Conservation (phyloP, 2,888 invertebrate species). For the Thymelicus lineola region DNA sequence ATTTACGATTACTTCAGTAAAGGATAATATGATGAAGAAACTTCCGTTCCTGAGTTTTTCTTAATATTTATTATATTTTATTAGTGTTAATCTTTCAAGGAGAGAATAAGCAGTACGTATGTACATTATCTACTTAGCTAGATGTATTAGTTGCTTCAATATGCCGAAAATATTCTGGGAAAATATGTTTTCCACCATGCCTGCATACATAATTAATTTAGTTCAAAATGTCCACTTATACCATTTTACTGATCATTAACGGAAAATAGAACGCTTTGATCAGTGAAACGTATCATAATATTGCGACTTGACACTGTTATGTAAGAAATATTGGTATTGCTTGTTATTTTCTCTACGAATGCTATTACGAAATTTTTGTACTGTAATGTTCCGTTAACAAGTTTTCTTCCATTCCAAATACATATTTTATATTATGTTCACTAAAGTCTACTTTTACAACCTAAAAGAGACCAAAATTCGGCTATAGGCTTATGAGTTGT, state of each 20-base stretch:
- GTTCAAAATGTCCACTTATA: neutral
- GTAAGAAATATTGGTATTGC: conserved; percentile 20
- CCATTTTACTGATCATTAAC: neutral
- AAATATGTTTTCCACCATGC: neutral
- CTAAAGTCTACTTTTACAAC: too few relatives aligned
- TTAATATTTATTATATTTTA: too few relatives aligned
- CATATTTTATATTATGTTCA: neutral
- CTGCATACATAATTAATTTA: neutral
- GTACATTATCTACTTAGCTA: too few relatives aligned
- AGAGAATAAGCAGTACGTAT: too few relatives aligned
- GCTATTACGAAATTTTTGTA: neutral
- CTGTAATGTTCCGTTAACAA: conserved; percentile 4
- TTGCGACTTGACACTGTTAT: conserved; percentile 11
- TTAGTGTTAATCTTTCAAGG: neutral
- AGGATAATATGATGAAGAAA: too few relatives aligned
- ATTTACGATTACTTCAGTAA: too few relatives aligned
- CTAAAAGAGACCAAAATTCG: too few relatives aligned
- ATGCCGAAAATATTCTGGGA: neutral
- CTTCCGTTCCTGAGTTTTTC: too few relatives aligned
- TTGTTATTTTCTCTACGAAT: conserved; percentile 6
- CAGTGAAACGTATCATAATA: conserved; percentile 10
- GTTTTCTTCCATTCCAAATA: neutral
- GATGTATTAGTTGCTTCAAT: too few relatives aligned
- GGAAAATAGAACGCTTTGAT: conserved; percentile 10
- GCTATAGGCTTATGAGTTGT: too few relatives aligned